phyloP scores from a whole-genome alignment of 2,888 invertebrate genomes.

The Nomada hirtipes region DNA sequence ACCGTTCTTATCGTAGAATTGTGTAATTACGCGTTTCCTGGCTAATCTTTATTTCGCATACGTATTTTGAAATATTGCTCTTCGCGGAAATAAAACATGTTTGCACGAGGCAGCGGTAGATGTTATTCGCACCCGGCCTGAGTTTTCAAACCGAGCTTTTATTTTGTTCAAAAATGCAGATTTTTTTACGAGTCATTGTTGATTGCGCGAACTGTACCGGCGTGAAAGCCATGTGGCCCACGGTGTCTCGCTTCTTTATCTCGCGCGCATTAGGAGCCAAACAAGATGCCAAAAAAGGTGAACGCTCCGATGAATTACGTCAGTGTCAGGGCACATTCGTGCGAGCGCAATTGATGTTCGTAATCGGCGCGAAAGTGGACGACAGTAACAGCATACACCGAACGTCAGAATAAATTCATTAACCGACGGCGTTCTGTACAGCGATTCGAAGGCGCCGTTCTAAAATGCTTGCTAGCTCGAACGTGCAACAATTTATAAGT shows the following conservation, averaged over 20 bases:
- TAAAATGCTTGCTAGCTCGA: background rate
- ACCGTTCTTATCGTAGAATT: background rate
- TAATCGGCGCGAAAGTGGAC: slow-evolving; percentile 6
- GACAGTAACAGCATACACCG: background rate
- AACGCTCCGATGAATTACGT: slow-evolving; percentile 53
- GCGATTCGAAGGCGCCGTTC: background rate
- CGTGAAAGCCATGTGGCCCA: slow-evolving; percentile 46
- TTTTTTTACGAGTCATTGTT: background rate
- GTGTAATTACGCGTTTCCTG: background rate
- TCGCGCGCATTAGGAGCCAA: slow-evolving; percentile 2
- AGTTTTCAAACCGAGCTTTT: too few species aligned
- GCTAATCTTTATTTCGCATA: background rate
- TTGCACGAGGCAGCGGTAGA: too few species aligned
- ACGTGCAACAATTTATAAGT: background rate
- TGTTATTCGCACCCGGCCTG: too few species aligned
- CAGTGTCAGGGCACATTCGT: slow-evolving; percentile 11
- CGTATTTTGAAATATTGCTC: too few species aligned
- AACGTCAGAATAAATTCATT: slow-evolving; percentile 16
- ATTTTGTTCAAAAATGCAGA: too few species aligned
- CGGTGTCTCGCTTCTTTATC: slow-evolving; percentile 56
- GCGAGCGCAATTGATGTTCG: slow-evolving; percentile 20
- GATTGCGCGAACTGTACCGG: slow-evolving; percentile 16
- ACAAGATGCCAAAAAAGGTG: slow-evolving; percentile 49
- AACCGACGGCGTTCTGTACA: background rate
- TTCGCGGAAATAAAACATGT: too few species aligned